Evolutionary conservation across 2,797 vertebrate species (phyloP).

Genomic region (Botia almorhae): DNA sequence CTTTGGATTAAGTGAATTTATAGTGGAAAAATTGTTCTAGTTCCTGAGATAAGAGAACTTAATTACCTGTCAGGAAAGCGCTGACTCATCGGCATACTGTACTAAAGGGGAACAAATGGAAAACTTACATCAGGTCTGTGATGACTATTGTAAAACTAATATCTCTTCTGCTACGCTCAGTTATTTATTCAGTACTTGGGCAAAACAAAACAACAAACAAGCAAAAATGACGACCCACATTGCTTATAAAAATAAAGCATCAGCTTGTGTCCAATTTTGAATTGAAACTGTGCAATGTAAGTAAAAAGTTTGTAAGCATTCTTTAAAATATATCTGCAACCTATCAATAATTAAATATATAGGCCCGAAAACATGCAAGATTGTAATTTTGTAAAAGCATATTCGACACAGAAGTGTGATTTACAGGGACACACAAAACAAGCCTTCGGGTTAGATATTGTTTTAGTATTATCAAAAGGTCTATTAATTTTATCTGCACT

Average conservation of each 20-base stretch:
- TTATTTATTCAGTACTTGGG: not conserved
- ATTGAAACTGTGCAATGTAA: not conserved
- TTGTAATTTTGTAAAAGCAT: too few relatives aligned
- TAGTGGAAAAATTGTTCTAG: slow-evolving; percentile 13
- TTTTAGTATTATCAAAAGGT: too few relatives aligned
- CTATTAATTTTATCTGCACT: too few relatives aligned
- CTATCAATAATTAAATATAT: too few relatives aligned
- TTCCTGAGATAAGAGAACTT: slow-evolving; percentile 28
- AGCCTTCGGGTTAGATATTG: too few relatives aligned
- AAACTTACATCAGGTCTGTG: slow-evolving; percentile 6
- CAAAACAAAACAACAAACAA: slow-evolving; percentile 5
- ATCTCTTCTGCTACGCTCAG: slow-evolving; percentile 1
- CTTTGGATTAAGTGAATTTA: slow-evolving; percentile 30
- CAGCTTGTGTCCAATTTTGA: not conserved
- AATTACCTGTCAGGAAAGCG: slow-evolving; percentile 34
- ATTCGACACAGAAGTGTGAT: too few relatives aligned
- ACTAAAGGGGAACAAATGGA: slow-evolving; percentile 19
- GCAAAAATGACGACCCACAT: not conserved
- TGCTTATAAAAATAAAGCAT: slow-evolving; percentile 10
- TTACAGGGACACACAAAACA: too few relatives aligned
- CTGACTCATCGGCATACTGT: slow-evolving; percentile 19
- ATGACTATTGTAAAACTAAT: slow-evolving; percentile 25
- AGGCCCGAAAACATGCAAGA: too few relatives aligned
- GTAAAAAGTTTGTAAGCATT: not conserved
- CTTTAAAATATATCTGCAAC: not conserved